Base-by-base conservation (phyloP, 2,797 vertebrate genomes). In the Schizopygopsis malacanthus region DNA sequence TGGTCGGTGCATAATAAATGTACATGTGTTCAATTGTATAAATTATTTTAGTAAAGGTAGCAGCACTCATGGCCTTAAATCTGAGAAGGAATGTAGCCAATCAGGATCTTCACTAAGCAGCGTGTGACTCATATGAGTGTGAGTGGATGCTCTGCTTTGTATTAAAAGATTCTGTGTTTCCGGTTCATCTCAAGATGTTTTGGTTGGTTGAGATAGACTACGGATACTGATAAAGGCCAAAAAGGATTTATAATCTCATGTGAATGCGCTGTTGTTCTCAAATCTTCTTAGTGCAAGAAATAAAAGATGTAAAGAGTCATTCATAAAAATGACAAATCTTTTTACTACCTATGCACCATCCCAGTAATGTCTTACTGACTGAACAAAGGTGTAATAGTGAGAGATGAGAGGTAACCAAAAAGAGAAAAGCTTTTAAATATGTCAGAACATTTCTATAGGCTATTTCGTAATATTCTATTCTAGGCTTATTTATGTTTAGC, bases 151-250 rank as follows among this genome's bases (percentile, higher is more conserved):
- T 52, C 78, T 81, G n/a, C 4, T 25, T 43, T 10, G 28, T 52
- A 0, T 52, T 75, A 59, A 67, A 43, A 87, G 79, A 50, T 70
- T 85, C 82, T 85, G 15, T 59, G 79, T 71, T 89, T 87, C 72
- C 80, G 86, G 82, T 86, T 89, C 82, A 54, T 78, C 87, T 79
- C 84, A 61, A 78, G 54, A 79, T 37, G 77, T 82, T 65, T 61
- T 70, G 37, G 75, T 87, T 81, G 75, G 83, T 78, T 69, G 84
- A 86, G 13, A 79, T 8, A 11, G 54, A 37, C 77, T 89, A 90
- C 87, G 90, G 89, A 37, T 18, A n/a, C 28, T 70, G 11, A 52
- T 43, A 76, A n/a, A 2, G 86, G 18, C 82, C 87, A 89, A 89
- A 89, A 86, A 56, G 6, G 3, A 22, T n/a, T 43, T 33, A 0